phyloP scores from a whole-genome alignment of 2,797 vertebrate species.

The Lepilemur ruficaudatus region DNA sequence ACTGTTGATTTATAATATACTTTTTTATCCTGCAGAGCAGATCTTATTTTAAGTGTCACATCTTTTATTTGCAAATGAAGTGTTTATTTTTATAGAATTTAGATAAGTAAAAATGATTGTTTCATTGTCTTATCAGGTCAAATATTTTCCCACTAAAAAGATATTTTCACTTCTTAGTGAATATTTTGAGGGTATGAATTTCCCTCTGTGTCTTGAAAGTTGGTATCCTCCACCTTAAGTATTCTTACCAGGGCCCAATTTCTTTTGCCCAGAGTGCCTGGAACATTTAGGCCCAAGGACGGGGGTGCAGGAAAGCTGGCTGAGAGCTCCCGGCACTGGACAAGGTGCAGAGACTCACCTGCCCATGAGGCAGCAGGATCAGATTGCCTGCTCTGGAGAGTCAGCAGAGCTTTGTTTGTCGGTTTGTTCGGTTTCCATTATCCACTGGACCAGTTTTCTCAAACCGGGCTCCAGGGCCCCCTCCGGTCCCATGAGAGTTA shows the following conservation, averaged over 20 bases:
- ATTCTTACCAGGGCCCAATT: not conserved
- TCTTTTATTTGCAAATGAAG: not conserved
- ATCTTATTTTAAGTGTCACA: not conserved
- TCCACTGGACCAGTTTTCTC: not conserved
- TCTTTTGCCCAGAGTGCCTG: not conserved
- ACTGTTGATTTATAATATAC: not conserved
- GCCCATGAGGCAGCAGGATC: accelerated
- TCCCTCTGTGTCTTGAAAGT: not conserved
- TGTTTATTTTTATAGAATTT: not conserved
- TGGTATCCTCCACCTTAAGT: not conserved
- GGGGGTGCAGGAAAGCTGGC: accelerated
- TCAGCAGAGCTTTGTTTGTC: not conserved
- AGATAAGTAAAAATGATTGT: not conserved
- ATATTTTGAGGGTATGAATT: not conserved
- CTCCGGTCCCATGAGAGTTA: not conserved
- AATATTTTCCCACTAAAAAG: not conserved
- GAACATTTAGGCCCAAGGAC: not conserved
- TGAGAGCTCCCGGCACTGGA: accelerated
- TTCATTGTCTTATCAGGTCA: not conserved
- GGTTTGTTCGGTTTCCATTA: not conserved
- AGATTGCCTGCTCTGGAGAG: accelerated
- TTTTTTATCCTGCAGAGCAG: not conserved
- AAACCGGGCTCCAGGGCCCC: not conserved
- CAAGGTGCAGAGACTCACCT: accelerated
- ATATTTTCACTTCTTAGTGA: not conserved